Conservation (phyloP, 2,888 invertebrate genomes). For the Agapetus fuscipes region DNA sequence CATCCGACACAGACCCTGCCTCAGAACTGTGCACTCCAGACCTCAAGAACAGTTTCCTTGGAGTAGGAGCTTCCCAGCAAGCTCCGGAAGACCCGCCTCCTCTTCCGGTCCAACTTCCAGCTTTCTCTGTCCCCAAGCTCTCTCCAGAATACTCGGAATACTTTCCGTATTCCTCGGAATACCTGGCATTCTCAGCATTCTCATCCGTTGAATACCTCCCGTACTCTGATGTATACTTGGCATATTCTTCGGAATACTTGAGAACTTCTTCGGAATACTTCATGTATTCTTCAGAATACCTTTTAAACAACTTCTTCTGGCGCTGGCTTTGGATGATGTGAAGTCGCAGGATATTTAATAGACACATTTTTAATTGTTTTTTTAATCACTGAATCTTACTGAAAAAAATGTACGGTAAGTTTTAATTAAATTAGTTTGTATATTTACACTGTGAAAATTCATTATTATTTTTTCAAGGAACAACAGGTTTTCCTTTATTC, state of each 20-base stretch:
- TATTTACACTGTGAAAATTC: no score
- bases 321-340: conserved; percentile 45
- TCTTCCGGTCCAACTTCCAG: no score
- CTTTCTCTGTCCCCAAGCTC: no score
- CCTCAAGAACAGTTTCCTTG: not conserved
- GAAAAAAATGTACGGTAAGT: no score
- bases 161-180: not conserved
- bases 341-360: conserved; percentile 45
- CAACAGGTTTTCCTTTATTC: no score
- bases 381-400: no score
- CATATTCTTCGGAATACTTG: not conserved
- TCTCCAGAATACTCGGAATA: not conserved
- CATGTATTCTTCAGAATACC: conserved; percentile 41
- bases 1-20: not conserved
- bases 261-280: conserved; percentile 23
- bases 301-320: conserved; percentile 42
- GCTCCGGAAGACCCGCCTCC: no score
- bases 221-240: not conserved
- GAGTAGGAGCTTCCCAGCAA: not conserved
- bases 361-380: conserved; percentile 38
- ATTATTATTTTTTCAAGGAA: no score
- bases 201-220: not conserved
- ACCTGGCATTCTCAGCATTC: no score
- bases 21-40: not conserved
- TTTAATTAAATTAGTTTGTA: no score